Evolutionary conservation across 2,797 vertebrate species (phyloP).

Genomic region (Acropternis orthonyx): DNA sequence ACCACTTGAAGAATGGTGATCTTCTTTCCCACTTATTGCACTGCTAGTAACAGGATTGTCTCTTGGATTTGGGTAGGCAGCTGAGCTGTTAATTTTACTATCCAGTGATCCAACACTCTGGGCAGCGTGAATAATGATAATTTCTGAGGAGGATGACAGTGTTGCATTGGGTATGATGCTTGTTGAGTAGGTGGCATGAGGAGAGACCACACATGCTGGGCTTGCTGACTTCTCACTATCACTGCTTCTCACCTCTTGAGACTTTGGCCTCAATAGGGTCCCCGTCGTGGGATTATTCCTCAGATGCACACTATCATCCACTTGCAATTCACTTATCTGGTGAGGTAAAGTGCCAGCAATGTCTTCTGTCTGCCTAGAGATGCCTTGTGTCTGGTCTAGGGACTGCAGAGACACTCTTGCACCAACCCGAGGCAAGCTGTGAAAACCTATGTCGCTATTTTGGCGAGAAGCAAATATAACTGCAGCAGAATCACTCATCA

Average conservation of each 20-base stretch:
- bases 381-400: constrained; percentile 80
- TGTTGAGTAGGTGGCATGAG: constrained; percentile 88
- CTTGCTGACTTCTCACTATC: constrained; percentile 76
- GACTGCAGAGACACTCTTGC: constrained; percentile 83
- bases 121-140: constrained; percentile 83
- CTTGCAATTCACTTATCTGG: constrained; percentile 81
- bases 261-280: constrained; percentile 81
- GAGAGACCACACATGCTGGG: constrained; percentile 87
- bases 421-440: constrained; percentile 89
- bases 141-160: constrained; percentile 85
- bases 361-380: constrained; percentile 78
- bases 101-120: constrained; percentile 68
- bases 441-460: constrained; percentile 83
- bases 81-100: constrained; percentile 51
- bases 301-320: constrained; percentile 81
- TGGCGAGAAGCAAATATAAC: constrained; percentile 79
- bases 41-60: constrained; percentile 70
- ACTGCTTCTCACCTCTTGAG: constrained; percentile 83
- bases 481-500: constrained; percentile 81
- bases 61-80: constrained; percentile 72
- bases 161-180: constrained; percentile 92
- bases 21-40: constrained; percentile 55
- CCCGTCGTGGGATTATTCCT: constrained; percentile 75
- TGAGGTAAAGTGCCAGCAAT: constrained; percentile 53
- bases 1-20: constrained; percentile 56